These are phyloP conservation scores for Gambusia holbrooki DNA, from an alignment of 2,113 vertebrate species.

Conservation along the genomic window DNA sequence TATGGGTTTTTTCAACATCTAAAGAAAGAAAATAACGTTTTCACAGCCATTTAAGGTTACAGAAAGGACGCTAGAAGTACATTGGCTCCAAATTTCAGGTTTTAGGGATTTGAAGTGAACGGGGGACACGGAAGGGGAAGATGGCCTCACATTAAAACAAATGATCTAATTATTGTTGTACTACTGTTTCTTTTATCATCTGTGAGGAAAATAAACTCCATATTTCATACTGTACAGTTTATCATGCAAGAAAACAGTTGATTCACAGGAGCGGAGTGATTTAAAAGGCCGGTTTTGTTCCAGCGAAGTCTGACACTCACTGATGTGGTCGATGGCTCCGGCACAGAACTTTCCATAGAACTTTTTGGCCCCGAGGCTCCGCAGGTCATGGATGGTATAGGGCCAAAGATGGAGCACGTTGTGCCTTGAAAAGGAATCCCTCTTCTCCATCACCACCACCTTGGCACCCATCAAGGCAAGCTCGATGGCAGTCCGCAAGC, in stretches of 20 bases:
- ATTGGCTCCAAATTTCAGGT: not conserved
- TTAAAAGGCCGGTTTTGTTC: not conserved
- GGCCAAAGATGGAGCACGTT: constrained; percentile 98
- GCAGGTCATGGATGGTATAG: constrained; percentile 95
- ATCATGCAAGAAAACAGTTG: not conserved
- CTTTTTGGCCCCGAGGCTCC: constrained; percentile 94
- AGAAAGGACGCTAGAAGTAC: not conserved
- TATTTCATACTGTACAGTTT: not conserved
- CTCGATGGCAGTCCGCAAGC: constrained; percentile 94
- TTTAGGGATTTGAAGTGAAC: not conserved
- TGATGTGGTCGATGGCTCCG: constrained; percentile 97
- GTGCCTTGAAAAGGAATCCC: constrained; percentile 95
- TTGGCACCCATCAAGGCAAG: constrained; percentile 93
- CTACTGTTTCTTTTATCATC: not conserved
- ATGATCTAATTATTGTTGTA: not conserved
- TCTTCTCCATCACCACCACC: constrained; percentile 94
- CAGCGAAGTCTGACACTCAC: constrained; percentile 81
- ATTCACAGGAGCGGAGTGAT: not conserved
- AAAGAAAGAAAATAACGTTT: not conserved
- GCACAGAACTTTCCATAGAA: constrained; percentile 98
- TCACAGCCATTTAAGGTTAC: not conserved
- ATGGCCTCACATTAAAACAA: too few relatives aligned
- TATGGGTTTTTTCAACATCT: too few relatives aligned
- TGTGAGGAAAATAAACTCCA: not conserved
- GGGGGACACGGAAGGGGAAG: not conserved